Evolutionary conservation across 2,888 invertebrate genomes (phyloP).

Genomic region (Chelonus formosanus): DNA sequence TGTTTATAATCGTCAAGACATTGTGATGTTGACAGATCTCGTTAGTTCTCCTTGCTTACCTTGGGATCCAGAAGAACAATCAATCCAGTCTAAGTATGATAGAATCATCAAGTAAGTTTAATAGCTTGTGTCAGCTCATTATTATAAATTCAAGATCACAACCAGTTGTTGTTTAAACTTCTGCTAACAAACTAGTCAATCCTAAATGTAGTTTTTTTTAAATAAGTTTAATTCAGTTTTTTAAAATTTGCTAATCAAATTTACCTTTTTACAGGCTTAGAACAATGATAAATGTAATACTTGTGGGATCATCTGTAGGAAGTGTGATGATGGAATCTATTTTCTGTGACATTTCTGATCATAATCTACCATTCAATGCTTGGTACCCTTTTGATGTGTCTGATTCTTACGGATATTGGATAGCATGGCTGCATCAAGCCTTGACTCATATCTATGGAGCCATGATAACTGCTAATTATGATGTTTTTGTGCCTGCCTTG

Average conservation of each 20-base stretch:
- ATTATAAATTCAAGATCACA: too few relatives aligned
- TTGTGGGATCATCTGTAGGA: constrained; percentile 21
- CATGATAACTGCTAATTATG: constrained; percentile 39
- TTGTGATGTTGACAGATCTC: not conserved
- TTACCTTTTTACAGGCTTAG: constrained; percentile 3
- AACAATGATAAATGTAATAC: constrained; percentile 3
- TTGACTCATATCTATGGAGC: constrained; percentile 18
- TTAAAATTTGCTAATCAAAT: not conserved
- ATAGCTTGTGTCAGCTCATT: too few relatives aligned
- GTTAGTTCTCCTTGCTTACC: not conserved
- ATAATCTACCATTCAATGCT: constrained; percentile 40
- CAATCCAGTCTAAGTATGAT: not conserved
- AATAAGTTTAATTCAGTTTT: too few relatives aligned
- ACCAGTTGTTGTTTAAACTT: too few relatives aligned
- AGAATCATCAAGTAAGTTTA: constrained; percentile 8
- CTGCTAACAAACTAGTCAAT: too few relatives aligned
- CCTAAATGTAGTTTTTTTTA: too few relatives aligned
- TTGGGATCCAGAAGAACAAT: not conserved
- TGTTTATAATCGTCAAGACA: not conserved
- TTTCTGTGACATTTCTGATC: constrained; percentile 25
- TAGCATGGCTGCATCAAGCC: constrained; percentile 35
- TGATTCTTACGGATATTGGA: constrained; percentile 36
- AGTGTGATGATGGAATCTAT: constrained; percentile 32
- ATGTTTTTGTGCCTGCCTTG: constrained; percentile 41
- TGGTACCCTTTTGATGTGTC: constrained; percentile 42